Evolutionary conservation across 1,140 invertebrate species (phyloP), one percentile per base, ranked within the genome.

Genomic region (Drosophila bifasciata): DNA sequence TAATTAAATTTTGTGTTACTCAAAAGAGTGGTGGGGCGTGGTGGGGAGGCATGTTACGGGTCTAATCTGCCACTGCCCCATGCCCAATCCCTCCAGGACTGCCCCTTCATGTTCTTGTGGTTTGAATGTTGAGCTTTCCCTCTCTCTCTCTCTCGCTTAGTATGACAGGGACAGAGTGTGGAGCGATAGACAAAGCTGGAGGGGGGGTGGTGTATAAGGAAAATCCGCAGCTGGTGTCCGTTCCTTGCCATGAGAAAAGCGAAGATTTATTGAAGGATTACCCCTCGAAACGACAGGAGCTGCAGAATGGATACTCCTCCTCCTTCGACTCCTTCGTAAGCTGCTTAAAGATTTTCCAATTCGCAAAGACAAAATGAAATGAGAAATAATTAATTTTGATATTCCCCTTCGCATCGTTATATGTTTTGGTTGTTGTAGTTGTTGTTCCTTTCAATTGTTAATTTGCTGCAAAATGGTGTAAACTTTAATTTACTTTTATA

Each of bases 291-390:
- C 75, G 74, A 71, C 75, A 59, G 74, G 45, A 55, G 69, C 67
- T 36, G 32, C 5, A 7, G 23, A 3, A 3, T 32, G 28, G 23
- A 25, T 28, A 0, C 25, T 32, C 74, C 64, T 32, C 28, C 32
- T 36, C 0, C 32, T 25, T 25, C 7, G 5, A 5, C 23, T 13
- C 3, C 32, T 36, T 53, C 78, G 73, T 78, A 79, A 79, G 75
- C 76, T 68, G 75, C 76, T 79, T 79, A 79, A 79, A 79, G 76
- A 79, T 78, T 79, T 73, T 79, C 32, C 64, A 79, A 73, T 78
- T 73, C 32, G 45, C 44, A 25, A 56, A 69, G 66, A 68, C 66
- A 68, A 36, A 68, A 68, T 67, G 62, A 68, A 68, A 55, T 68
- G 55, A 68, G 64, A 17, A 68, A 67, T 69, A 69, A 69, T 69